phyloP scores from a whole-genome alignment of 2,797 vertebrate genomes.

The Cossypha polioptera region DNA sequence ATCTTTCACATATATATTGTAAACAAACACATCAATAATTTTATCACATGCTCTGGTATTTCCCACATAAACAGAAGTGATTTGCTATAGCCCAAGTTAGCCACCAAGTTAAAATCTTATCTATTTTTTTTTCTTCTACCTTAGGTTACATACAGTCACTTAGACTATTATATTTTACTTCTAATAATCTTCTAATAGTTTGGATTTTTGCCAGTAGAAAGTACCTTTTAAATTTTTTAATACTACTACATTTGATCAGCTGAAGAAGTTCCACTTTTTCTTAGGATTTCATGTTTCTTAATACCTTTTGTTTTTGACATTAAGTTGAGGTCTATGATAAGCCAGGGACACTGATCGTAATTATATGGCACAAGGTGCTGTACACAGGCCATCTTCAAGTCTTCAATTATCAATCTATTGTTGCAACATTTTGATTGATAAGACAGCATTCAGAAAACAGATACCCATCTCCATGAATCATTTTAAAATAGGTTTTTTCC shows the following conservation, averaged over 20 bases:
- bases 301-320: neutral
- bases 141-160: neutral
- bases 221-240: neutral
- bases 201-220: neutral
- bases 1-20: neutral
- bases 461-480: neutral
- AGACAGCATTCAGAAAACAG: neutral
- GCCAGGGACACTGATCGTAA: neutral
- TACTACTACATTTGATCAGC: neutral
- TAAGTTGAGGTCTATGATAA: neutral
- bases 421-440: neutral
- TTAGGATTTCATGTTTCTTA: neutral
- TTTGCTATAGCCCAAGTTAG: neutral
- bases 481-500: neutral
- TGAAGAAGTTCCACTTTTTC: neutral
- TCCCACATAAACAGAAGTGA: neutral
- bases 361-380: neutral
- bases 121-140: neutral
- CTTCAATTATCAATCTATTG: neutral
- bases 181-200: neutral
- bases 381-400: neutral
- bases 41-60: neutral
- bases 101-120: neutral
- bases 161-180: neutral
- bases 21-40: constrained; percentile 14